phyloP scores from a whole-genome alignment of 2,113 vertebrate genomes.

The Neotoma lepida region DNA sequence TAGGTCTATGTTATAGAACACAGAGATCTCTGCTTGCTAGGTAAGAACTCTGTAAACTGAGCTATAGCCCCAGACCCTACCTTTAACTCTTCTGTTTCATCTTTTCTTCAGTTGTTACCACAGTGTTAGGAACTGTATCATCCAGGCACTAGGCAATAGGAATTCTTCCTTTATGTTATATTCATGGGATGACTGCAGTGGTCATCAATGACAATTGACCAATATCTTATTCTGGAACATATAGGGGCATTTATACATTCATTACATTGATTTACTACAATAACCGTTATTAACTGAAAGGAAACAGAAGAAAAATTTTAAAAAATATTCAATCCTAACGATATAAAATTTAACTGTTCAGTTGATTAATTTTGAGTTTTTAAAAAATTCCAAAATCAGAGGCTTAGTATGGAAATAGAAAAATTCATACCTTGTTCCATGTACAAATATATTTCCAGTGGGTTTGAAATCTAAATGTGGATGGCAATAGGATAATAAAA shows the following conservation, averaged over 20 bases:
- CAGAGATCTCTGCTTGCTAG: neutral
- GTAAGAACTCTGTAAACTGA: neutral
- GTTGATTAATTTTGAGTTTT: neutral
- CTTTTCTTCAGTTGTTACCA: neutral
- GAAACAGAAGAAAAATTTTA: neutral
- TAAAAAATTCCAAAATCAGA: neutral
- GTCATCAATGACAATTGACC: neutral
- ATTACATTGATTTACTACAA: neutral
- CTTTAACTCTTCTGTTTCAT: neutral
- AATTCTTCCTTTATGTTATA: neutral
- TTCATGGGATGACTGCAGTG: neutral
- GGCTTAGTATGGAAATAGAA: neutral
- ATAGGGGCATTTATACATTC: neutral
- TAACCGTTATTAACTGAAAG: neutral
- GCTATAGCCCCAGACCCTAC: neutral
- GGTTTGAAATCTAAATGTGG: neutral
- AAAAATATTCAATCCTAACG: neutral
- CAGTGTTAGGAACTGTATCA: neutral
- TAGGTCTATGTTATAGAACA: neutral
- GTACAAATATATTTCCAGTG: neutral
- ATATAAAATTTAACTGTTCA: neutral
- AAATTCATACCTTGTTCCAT: neutral
- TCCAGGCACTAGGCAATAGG: neutral
- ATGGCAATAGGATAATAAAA: neutral
- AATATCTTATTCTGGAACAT: neutral